These are phyloP conservation scores for Silurus glanis DNA, from an alignment of 2,113 vertebrate genomes.

Conservation along the genomic window DNA sequence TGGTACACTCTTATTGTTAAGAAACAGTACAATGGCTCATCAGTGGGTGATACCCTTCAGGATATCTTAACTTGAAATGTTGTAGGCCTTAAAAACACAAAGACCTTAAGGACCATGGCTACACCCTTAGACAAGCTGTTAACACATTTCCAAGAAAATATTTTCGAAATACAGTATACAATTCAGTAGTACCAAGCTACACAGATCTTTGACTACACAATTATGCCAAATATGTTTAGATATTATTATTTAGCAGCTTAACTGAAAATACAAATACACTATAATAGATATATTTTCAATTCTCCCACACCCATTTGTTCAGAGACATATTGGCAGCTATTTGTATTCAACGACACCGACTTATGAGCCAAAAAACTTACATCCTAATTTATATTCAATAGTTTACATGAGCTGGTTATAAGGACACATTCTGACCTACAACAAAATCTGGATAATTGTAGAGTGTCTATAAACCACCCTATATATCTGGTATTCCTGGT, in stretches of 20 bases:
- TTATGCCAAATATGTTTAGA: not conserved
- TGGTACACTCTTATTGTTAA: not conserved
- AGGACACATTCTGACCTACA: not conserved
- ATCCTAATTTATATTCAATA: not conserved
- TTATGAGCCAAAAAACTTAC: not conserved
- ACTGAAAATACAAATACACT: not conserved
- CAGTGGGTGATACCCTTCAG: not conserved
- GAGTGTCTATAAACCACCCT: not conserved
- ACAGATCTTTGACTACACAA: not conserved
- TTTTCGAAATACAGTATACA: not conserved
- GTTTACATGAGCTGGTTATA: not conserved
- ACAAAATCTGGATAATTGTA: not conserved
- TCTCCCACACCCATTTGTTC: not conserved
- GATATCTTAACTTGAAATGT: not conserved
- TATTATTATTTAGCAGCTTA: not conserved
- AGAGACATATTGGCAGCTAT: not conserved
- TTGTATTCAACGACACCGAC: not conserved
- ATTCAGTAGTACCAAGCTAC: not conserved
- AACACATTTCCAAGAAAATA: not conserved
- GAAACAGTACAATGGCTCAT: not conserved
- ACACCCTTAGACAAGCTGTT: not conserved
- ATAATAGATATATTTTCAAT: not conserved
- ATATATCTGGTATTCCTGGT: not conserved
- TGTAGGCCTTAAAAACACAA: not conserved
- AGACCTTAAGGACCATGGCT: not conserved